Base-by-base conservation (phyloP, 2,113 vertebrate species). In the Oncorhynchus clarkii region DNA sequence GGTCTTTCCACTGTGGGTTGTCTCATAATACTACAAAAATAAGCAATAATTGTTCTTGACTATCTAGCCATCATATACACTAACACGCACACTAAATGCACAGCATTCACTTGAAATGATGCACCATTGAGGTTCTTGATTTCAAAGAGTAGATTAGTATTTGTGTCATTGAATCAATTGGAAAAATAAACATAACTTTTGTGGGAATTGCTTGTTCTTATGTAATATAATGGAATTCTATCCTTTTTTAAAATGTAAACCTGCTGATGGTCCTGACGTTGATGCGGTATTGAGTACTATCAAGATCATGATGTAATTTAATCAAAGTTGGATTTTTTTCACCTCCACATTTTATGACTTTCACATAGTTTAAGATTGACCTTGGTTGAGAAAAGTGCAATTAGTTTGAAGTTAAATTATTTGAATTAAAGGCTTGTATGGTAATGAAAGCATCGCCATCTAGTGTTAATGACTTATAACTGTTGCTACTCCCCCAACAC, bases 381-480 rank as follows among this genome's bases (percentile, higher is more conserved):
- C 6, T 20, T 16, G 3, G 7, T 20, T 62, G 59, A 62, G 4
- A 62, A 16, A 22, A 62, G 13, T 22, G 59, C n/a, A n/a, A 27
- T 54, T 14, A 54, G 51, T 11, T 45, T 6, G 5, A 82, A 73
- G 2, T 59, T 24, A 14, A 29, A 26, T 68, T 62, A 71, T 80
- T 82, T 72, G 59, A 73, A 72, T 26, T 26, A 20, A 18, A 39
- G 64, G 6, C 16, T 3, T 18, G 51, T 2, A 34, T 59, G 8
- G 16, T 59, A 67, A 81, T 76, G 76, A 34, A 27, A 78, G 12
- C 75, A 73, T 69, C 76, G 86, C 89, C 89, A 86, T 76, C 88
- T 86, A 78, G 86, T 86, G 90, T 74, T 77, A 12, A 14, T 59
- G 1, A 59, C 70, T 22, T 20, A 71, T n/a, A 85, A 73, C 65